phyloP scores from a whole-genome alignment of 37 sponge, comb jelly and placozoan species.

The Chondrosia reniformis region DNA sequence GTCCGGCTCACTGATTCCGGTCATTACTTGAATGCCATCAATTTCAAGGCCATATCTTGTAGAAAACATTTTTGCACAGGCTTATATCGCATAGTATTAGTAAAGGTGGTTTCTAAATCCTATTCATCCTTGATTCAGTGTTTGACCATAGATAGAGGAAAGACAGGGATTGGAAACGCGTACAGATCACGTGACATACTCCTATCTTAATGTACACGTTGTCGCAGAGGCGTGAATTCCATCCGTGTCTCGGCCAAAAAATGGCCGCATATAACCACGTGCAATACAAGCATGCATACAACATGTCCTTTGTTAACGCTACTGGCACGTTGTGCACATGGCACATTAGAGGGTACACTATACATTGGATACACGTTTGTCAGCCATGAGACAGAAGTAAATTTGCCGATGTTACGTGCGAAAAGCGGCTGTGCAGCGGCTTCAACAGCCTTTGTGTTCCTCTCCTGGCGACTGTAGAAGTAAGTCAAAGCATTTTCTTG shows the following conservation, averaged over 20 bases:
- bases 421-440: not conserved
- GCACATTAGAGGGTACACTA: not conserved
- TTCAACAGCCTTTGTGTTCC: not conserved
- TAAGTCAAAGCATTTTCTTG: not conserved
- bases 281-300: not conserved
- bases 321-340: not conserved
- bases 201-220: not conserved
- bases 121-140: too few relatives aligned
- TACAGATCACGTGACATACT: not conserved
- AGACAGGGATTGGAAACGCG: not conserved
- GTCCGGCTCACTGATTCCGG: too few relatives aligned
- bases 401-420: not conserved
- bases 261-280: not conserved
- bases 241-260: constrained; percentile 1
- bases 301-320: not conserved
- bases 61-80: too few relatives aligned
- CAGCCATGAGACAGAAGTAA: not conserved
- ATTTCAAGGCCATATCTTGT: too few relatives aligned
- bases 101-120: too few relatives aligned
- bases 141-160: not conserved
- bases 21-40: too few relatives aligned
- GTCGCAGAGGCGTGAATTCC: not conserved
- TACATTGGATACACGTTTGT: not conserved
- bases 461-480: not conserved
- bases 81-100: too few relatives aligned